These are phyloP conservation scores for Escarpia spicata DNA, from an alignment of 2,888 invertebrate species.

Conservation along the genomic window DNA sequence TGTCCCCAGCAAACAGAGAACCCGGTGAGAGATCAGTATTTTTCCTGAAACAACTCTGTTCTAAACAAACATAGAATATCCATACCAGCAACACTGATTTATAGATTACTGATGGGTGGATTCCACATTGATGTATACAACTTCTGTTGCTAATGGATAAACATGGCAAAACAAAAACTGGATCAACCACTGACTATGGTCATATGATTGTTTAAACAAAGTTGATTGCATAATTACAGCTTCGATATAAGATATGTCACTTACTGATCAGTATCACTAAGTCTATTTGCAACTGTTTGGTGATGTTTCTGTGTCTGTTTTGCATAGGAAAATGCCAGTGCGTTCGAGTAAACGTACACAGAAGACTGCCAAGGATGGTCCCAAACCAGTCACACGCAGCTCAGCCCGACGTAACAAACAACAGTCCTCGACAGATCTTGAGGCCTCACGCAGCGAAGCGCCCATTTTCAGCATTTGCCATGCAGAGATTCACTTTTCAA, in stretches of 20 bases:
- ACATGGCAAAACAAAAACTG: background rate
- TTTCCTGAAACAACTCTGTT: background rate
- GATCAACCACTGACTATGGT: background rate
- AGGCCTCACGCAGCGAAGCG: no score
- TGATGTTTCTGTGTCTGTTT: background rate
- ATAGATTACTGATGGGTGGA: background rate
- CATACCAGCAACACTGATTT: background rate
- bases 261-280: background rate
- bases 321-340: background rate
- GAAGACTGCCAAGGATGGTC: background rate
- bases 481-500: no score
- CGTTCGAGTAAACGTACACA: background rate
- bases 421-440: no score
- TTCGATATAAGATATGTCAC: background rate
- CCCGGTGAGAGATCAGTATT: background rate
- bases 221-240: background rate
- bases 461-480: no score
- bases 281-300: background rate
- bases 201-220: background rate
- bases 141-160: background rate
- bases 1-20: background rate
- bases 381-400: no score
- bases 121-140: background rate
- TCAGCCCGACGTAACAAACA: no score
- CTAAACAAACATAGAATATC: background rate